phyloP scores from a whole-genome alignment of 2,888 invertebrate genomes.

The Conops quadrifasciatus region DNA sequence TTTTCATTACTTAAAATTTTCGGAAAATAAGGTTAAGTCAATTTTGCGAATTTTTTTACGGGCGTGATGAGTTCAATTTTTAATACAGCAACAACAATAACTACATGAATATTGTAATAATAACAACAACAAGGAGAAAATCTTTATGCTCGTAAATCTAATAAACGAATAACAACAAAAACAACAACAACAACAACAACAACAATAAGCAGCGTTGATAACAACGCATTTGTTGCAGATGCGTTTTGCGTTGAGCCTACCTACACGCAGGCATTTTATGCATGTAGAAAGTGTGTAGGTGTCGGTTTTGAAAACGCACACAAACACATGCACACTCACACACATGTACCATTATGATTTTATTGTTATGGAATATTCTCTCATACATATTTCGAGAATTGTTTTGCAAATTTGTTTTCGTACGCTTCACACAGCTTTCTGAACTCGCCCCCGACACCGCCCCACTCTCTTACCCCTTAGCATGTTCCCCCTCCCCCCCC shows the following conservation, averaged over 20 bases:
- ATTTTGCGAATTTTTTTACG: too few species aligned
- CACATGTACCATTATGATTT: constrained; percentile 2
- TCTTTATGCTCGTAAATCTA: too few species aligned
- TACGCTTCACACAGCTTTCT: too few species aligned
- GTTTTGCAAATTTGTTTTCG: constrained; percentile 1
- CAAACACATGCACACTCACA: neutral
- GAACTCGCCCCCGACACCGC: neutral
- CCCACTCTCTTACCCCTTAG: neutral
- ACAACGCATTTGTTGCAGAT: too few species aligned
- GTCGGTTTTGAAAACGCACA: neutral
- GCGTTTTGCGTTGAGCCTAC: neutral
- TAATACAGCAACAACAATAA: too few species aligned
- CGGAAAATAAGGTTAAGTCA: too few species aligned
- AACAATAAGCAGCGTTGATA: neutral
- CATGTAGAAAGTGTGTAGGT: neutral
- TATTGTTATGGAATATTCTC: neutral
- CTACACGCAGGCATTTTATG: neutral
- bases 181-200: constrained; percentile 35
- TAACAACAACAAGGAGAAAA: too few species aligned
- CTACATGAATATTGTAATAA: too few species aligned
- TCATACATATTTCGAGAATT: neutral
- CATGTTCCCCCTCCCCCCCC: neutral
- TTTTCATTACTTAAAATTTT: too few species aligned
- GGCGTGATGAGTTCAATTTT: too few species aligned
- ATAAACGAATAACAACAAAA: neutral